Percentiles rank a stretch among this genome's conserved stretches.
phyloP scores from a whole-genome alignment of 2,888 invertebrate genomes.

The Hartigia nigra region DNA sequence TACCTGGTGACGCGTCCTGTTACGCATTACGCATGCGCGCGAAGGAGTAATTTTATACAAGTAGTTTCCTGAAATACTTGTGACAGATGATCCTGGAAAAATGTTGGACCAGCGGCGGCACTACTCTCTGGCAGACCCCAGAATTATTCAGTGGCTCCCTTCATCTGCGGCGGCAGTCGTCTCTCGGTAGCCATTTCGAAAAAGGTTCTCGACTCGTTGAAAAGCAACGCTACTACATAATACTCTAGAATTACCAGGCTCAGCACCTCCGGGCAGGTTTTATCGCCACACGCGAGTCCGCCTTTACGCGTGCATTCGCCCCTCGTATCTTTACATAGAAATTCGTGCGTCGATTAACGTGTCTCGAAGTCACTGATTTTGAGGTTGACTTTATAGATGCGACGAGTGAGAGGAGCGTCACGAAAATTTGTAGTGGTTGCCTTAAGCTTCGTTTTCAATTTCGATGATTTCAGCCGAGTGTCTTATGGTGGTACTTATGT shows the following conservation, averaged over 20 bases:
- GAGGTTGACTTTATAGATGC: neutral
- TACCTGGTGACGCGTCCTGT: neutral
- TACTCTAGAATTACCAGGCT: constrained; percentile 52
- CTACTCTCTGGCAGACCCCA: neutral
- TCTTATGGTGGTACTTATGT: no score
- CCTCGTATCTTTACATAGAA: neutral
- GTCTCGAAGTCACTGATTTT: neutral
- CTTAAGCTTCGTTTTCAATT: neutral
- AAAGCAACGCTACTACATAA: constrained; percentile 45
- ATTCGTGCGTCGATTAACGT: neutral
- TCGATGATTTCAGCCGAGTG: neutral
- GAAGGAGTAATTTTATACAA: neutral
- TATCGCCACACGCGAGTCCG: constrained; percentile 15
- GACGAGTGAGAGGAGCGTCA: neutral
- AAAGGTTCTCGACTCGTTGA: neutral
- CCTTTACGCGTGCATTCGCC: neutral
- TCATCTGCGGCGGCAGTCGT: neutral
- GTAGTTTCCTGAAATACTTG: no score
- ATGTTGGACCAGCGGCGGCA: neutral
- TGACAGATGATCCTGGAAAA: no score
- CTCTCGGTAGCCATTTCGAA: constrained; percentile 1
- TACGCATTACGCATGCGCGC: neutral
- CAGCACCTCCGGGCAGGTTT: constrained; percentile 48
- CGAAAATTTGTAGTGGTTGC: neutral
- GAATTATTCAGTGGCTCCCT: constrained; percentile 6